Evolutionary conservation across 2,797 vertebrate species (phyloP), one percentile per base, ranked within the genome.

Genomic region (Hippocampus kuda): DNA sequence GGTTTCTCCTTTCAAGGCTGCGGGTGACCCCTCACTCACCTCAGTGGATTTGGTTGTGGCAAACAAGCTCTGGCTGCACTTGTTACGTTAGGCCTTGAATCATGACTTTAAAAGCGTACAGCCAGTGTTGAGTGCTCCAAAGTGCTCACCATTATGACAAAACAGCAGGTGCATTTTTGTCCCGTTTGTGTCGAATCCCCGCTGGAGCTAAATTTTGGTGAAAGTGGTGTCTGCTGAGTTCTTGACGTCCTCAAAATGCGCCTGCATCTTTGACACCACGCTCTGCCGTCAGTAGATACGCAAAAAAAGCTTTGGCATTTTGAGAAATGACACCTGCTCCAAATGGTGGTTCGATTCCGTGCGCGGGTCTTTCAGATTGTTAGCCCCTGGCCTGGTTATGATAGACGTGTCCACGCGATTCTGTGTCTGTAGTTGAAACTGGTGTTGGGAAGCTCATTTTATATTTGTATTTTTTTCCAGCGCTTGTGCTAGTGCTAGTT

Each of bases 21-120:
- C 24, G 22, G 22, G 22, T 24, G 53, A 79, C 72, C 75, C 74
- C 34, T 30, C 6, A 13, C 54, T 73, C 68, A 79, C 70, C 75
- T 76, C 13, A 9, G 27, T 68, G 64, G 59, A 51, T 76, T 70
- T 66, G 63, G 68, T 30, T 15, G 24, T 61, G 44, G 41, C 22
- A 18, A 12, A 15, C 20, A 12, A 70, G 4, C 18, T 22, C 26
- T 72, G 46, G 62, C 11, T n/a, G 1, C 8, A 53, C 6, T 53
- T 72, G 2, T 16, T 20, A 34, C 24, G 10, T 60, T 30, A 3
- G 57, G 27, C 24, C 15, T 34, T 60, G 27, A 60, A 16, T 34
- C 7, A 60, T 60, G 30, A 30, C 27, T 27, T 34, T 34, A 60
- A 60, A 60, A 34, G 57, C 7, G 27, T 30, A 34, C 57, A 9